These are phyloP conservation scores for Myxocyprinus asiaticus DNA, from an alignment of 2,113 vertebrate genomes.

Conservation along the genomic window DNA sequence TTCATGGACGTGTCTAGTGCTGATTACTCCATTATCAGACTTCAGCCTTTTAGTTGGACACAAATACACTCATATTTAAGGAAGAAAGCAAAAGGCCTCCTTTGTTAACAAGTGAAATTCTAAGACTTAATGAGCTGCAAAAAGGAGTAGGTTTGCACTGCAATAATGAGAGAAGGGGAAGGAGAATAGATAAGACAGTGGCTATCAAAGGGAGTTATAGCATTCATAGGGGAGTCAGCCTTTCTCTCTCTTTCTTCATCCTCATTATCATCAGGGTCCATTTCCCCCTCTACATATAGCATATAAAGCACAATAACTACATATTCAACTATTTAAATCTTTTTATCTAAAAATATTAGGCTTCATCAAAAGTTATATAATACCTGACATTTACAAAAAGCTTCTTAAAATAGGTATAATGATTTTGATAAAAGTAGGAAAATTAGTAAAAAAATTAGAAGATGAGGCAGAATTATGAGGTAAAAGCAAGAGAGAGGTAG, in stretches of 20 bases:
- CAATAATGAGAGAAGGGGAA: slow-evolving; percentile 47
- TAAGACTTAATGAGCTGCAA: slow-evolving; percentile 41
- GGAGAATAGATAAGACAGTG: slow-evolving; percentile 36
- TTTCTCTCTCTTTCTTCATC: background rate
- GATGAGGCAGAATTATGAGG: too few species aligned
- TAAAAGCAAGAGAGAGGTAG: too few species aligned
- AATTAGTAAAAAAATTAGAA: too few species aligned
- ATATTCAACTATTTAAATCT: too few species aligned
- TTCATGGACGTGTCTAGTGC: background rate
- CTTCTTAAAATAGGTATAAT: too few species aligned
- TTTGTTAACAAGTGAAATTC: background rate
- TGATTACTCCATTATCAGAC: background rate
- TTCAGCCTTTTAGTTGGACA: background rate
- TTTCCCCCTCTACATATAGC: background rate
- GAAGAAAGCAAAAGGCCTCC: background rate
- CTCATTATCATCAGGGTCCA: background rate
- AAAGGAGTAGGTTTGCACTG: slow-evolving; percentile 29
- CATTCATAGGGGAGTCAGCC: slow-evolving; percentile 12
- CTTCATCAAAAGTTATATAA: too few species aligned
- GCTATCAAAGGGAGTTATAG: slow-evolving; percentile 37
- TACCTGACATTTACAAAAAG: too few species aligned
- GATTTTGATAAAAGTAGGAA: too few species aligned
- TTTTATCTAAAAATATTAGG: too few species aligned
- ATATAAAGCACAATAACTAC: too few species aligned
- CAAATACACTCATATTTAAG: background rate